phyloP scores from a whole-genome alignment of 2,113 vertebrate genomes.

The Mystacornis crossleyi region DNA sequence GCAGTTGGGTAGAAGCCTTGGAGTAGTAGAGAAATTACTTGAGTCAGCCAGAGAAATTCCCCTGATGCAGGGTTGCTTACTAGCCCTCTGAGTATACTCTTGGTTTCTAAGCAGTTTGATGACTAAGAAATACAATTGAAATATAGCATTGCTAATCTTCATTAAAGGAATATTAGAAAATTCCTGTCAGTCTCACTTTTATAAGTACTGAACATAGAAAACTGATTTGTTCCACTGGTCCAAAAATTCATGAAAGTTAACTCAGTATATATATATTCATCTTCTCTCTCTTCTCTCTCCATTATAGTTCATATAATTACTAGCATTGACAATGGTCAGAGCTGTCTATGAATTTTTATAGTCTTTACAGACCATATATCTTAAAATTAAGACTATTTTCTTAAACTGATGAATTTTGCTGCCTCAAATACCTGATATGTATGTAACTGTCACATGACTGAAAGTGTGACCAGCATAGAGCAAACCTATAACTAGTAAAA shows the following conservation, averaged over 20 bases:
- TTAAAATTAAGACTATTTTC: not conserved
- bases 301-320: not conserved
- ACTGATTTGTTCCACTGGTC: not conserved
- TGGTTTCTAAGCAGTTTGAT: not conserved
- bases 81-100: not conserved
- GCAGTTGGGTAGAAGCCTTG: not conserved
- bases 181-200: not conserved
- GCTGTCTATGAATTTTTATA: not conserved
- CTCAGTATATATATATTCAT: not conserved
- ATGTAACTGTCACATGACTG: not conserved
- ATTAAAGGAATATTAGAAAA: not conserved
- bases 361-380: not conserved
- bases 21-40: not conserved
- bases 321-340: not conserved
- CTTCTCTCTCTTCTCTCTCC: not conserved
- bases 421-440: not conserved
- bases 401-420: not conserved
- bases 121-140: not conserved
- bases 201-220: not conserved
- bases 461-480: not conserved
- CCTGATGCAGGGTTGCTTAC: rapidly evolving
- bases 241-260: not conserved
- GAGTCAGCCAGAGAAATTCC: not conserved
- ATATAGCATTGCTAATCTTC: not conserved
- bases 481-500: not conserved